Evolutionary conservation across 1,140 invertebrate genomes (phyloP), one percentile per base, ranked within the genome.

Genomic region (Caenorhabditis remanei): DNA sequence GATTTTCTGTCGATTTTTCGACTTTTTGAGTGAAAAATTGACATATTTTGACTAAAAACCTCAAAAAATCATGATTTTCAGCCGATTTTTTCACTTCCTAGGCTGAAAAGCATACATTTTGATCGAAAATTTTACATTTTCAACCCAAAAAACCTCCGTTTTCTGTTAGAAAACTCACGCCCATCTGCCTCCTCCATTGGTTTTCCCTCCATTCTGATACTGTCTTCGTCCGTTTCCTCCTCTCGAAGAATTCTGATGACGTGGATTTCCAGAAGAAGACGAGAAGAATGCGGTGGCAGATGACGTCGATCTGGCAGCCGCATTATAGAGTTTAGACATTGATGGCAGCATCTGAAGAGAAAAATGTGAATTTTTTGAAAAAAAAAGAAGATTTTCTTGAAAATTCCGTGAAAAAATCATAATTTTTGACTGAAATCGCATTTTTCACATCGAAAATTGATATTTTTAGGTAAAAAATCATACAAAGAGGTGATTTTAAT

Each of bases 261-360:
- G 53, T 55, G 53, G 55, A 58, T 19, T 13, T n/a, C 53, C 6
- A n/a, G 53, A 11, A 41, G 53, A 53, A 14, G 82, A 58, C 2
- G 82, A 84, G 53, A 84, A 41, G 32, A 63, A 63, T 2, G 61
- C 61, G 19, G 55, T 58, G 41, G 56, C 48, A 9, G 50, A 16
- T 13, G 50, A 41, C 4, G 9, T 58, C 11, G 53, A 19, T 21
- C 55, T 14, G 55, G 46, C 53, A 2, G 79, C 50, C 2, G 55
- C 11, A 4, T 8, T 32, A 6, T 40, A 56, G 0, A 61, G 16
- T 41, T 21, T 56, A 6, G 53, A n/a, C 14, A 61, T 21, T 19
- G 53, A 41, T 11, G 56, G 19, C 32, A 61, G 56, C 82, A 84
- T 84, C 82, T 84, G 53, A 24, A 83, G 19, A 83, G 19, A 14